Evolutionary conservation across 1,140 invertebrate species (phyloP).

Genomic region (Callitettix versicolor): DNA sequence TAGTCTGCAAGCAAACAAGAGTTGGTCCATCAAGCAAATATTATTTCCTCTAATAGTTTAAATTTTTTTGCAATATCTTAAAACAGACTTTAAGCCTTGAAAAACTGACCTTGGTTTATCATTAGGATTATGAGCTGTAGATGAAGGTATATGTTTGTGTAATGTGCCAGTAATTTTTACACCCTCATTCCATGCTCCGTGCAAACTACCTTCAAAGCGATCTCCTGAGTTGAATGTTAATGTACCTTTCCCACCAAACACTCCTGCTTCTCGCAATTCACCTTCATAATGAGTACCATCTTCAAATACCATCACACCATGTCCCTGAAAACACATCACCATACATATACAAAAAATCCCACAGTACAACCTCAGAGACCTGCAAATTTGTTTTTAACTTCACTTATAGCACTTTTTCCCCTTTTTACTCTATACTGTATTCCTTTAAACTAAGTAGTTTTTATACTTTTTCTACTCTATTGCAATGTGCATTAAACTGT

Average conservation of each 20-base stretch:
- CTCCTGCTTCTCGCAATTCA: conserved; percentile 64
- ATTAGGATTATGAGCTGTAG: conserved; percentile 27
- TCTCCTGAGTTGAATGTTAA: conserved; percentile 66
- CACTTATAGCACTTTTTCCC: too few species aligned
- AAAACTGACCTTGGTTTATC: conserved; percentile 48
- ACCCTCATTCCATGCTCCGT: conserved; percentile 68
- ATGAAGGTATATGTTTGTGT: conserved; percentile 36
- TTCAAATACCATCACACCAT: conserved; percentile 77
- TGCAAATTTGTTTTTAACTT: too few species aligned
- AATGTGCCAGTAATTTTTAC: conserved; percentile 71
- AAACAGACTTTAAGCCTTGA: too few species aligned
- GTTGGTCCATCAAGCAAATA: too few species aligned
- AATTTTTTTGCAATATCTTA: too few species aligned
- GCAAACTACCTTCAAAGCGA: conserved; percentile 52
- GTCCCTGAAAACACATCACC: conserved; percentile 47
- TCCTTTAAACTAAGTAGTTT: too few species aligned
- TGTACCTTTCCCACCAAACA: conserved; percentile 66
- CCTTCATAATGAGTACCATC: conserved; percentile 83
- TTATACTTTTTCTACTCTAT: too few species aligned
- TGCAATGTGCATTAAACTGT: too few species aligned
- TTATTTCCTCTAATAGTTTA: too few species aligned
- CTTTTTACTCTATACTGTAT: too few species aligned
- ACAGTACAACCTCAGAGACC: too few species aligned
- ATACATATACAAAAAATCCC: not conserved
- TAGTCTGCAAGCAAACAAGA: too few species aligned